Evolutionary conservation across 2,113 vertebrate species (phyloP).

Genomic region (Pycnonotus jocosus): DNA sequence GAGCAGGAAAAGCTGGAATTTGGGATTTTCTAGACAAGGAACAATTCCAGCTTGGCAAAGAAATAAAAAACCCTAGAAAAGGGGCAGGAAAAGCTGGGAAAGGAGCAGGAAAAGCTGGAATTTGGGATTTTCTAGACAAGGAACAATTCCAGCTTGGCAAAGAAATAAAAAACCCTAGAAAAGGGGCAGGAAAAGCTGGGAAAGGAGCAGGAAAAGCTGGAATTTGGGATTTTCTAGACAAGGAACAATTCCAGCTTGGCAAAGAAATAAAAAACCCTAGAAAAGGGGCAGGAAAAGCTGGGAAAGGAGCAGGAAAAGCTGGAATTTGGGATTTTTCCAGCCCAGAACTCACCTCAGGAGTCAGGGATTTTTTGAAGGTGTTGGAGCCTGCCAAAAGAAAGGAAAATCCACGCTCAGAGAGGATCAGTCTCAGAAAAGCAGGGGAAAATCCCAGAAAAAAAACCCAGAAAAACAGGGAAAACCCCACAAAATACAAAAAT

Average conservation of each 20-base stretch:
- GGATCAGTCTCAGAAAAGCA: neutral
- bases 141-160: too few relatives aligned
- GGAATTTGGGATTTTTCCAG: neutral
- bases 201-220: too few relatives aligned
- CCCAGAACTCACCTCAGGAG: slow-evolving; percentile 63
- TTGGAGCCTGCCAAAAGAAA: slow-evolving; percentile 41
- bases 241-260: too few relatives aligned
- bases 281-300: neutral
- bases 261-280: too few relatives aligned
- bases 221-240: too few relatives aligned
- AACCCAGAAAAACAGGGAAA: accelerated
- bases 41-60: neutral
- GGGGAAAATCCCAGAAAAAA: accelerated
- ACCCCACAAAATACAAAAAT: neutral
- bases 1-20: neutral
- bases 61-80: neutral
- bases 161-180: neutral
- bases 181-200: neutral
- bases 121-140: too few relatives aligned
- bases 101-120: neutral
- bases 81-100: neutral
- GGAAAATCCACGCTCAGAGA: neutral
- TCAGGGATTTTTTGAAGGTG: slow-evolving; percentile 54
- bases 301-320: neutral
- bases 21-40: too few relatives aligned